Evolutionary conservation across 2,797 vertebrate genomes (phyloP).

Genomic region (Delichon dasypus): DNA sequence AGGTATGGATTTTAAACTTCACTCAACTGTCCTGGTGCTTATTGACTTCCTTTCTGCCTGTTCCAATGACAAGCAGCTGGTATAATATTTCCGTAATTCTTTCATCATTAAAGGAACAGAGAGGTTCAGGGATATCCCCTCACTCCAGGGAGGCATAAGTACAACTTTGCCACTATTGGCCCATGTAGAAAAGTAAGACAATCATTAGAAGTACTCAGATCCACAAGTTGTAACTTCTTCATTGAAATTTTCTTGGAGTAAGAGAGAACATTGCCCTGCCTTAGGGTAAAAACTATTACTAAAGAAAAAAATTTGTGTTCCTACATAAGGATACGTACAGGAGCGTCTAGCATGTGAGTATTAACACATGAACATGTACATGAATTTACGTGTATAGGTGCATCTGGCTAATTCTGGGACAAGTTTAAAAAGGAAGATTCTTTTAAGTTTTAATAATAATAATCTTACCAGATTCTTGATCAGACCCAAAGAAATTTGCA

Average conservation of each 20-base stretch:
- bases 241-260: neutral
- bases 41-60: conserved; percentile 14
- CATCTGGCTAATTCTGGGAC: neutral
- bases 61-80: neutral
- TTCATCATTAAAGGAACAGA: neutral
- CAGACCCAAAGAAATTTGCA: neutral
- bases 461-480: neutral
- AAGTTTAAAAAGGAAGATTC: neutral
- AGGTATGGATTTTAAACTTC: conserved; percentile 31
- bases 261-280: neutral
- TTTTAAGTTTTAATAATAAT: neutral
- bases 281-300: neutral
- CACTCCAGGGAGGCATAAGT: neutral
- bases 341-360: accelerated
- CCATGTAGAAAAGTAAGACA: neutral
- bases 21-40: neutral
- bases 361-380: neutral
- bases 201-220: neutral
- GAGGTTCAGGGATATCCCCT: neutral
- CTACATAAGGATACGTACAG: neutral
- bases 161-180: neutral
- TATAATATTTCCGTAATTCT: neutral
- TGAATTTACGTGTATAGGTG: accelerated
- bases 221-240: neutral
- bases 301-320: neutral